Base-by-base conservation (phyloP, 2,113 vertebrate species). In the Girardinichthys multiradiatus region DNA sequence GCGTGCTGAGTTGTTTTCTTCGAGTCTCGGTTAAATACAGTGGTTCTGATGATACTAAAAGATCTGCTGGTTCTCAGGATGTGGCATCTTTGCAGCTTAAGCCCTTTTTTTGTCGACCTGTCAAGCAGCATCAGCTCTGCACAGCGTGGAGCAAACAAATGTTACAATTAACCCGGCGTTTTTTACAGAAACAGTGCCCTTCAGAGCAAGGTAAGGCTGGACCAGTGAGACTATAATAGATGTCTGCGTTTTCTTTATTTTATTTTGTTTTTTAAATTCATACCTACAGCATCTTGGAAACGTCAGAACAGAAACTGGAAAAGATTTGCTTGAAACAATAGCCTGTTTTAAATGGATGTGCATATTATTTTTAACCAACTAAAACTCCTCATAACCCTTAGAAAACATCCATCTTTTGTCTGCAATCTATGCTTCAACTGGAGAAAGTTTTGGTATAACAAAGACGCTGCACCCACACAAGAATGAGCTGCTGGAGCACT, bases 361-460 rank as follows among this genome's bases (percentile, higher is more conserved):
- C 48, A 51, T 51, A 51, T n/a, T n/a, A 54, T n/a, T 24, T 45
- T 54, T 1, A 9, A 10, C 9, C 24, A 67, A 59, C 8, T 27
- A 26, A 35, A 60, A 8, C 8, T 35, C 13, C 24, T 10, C 13
- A 13, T 86, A 8, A 72, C 68, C 17, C 70, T 61, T 67, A 95
- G 95, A 95, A 81, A 93, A 89, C 0, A 66, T 80, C 8, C 70
- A 64, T 68, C 72, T 95, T 72, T 86, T 95, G 59, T 87, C 92
- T 21, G 91, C 91, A 21, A 63, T 94, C 1, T 95, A 79, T 58
- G 94, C 92, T 3, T 94, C 93, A 26, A 93, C 91, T 17, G 95
- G 95, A 58, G 94, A 94, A 81, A 86, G 4, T 15, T 95, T 93
- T 67, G 94, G 95, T 0, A 87, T 95, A 79, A 89, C 87, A 0